Base-by-base conservation (phyloP, 2,797 vertebrate genomes). In the Cynodonichthys magdalenae region DNA sequence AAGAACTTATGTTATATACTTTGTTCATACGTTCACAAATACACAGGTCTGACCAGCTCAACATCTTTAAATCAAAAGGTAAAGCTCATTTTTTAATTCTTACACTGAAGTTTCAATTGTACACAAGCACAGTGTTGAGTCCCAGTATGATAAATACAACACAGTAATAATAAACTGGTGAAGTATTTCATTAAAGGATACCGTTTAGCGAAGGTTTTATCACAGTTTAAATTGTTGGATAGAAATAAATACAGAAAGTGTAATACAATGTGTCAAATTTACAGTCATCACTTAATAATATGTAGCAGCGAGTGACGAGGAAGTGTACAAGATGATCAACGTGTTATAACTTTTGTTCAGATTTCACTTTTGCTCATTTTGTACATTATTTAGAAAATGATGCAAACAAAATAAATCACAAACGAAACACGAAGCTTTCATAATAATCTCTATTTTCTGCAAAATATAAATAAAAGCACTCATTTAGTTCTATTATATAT, bases 241-340 rank as follows among this genome's bases (percentile, higher is more conserved):
- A 66, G 20, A 70, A 70, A 44, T 47, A 42, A 55, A 75, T 10
- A 20, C 55, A 2, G 14, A 53, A 29, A 53, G 71, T 81, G 59
- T 72, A n/a, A 82, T 69, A 71, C 67, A 71, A 68, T 19, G 71
- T 45, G 73, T 18, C 46, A 39, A 36, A 69, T 71, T 71, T 18
- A 70, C 48, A 63, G 59, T 74, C 53, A 53, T 72, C 52, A 64
- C 17, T 44, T 70, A 67, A 44, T 50, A 27, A 54, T 69, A 39
- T 39, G 46, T 65, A 79, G 75, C 75, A 78, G 61, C 82, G 89
- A 84, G 77, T 74, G 15, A 44, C 62, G 61, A 75, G 45, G 49
- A 48, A 24, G 39, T 27, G 52, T 24, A 68, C 52, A 34, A n/a
- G 52, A 31, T 42, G 44, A 51, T 15, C 17, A 69, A 66, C 58